Conservation (phyloP, 2,888 invertebrate species). For the Drosophila birchii region DNA sequence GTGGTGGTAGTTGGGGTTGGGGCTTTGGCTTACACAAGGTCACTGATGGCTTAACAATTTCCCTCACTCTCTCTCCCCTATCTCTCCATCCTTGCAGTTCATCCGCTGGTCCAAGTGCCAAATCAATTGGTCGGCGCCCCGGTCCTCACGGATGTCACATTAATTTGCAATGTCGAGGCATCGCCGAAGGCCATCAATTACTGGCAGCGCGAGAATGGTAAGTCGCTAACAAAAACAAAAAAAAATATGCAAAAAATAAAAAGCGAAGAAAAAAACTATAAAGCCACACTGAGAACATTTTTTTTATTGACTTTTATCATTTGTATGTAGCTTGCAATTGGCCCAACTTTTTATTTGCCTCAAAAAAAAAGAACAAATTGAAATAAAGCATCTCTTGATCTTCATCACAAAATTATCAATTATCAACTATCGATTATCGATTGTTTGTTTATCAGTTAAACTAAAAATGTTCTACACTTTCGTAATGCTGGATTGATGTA, state of each 20-base stretch:
- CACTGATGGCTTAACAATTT: slow-evolving; percentile 39
- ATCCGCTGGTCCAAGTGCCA: slow-evolving; percentile 96
- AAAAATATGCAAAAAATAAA: background rate
- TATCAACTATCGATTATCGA: slow-evolving; percentile 8
- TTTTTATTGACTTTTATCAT: slow-evolving; percentile 7
- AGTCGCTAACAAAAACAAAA: slow-evolving; percentile 74
- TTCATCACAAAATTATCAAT: slow-evolving; percentile 2
- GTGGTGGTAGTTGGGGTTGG: background rate
- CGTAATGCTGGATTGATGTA: slow-evolving; percentile 5
- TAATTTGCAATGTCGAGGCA: slow-evolving; percentile 95
- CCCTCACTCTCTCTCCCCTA: slow-evolving; percentile 5
- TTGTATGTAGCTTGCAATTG: slow-evolving; percentile 6
- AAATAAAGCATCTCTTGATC: background rate
- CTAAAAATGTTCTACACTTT: slow-evolving; percentile 15
- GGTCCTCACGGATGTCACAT: slow-evolving; percentile 92
- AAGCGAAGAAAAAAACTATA: background rate
- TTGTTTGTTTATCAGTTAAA: slow-evolving; percentile 6
- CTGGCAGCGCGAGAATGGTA: slow-evolving; percentile 96
- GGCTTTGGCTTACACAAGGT: slow-evolving; percentile 29
- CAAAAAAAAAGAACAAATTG: background rate
- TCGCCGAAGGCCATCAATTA: slow-evolving; percentile 97
- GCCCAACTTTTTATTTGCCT: background rate
- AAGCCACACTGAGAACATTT: slow-evolving; percentile 15
- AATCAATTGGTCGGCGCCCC: slow-evolving; percentile 96
- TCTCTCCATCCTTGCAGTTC: slow-evolving; percentile 87